phyloP scores from a whole-genome alignment of 2,113 vertebrate species.

The Bos javanicus region DNA sequence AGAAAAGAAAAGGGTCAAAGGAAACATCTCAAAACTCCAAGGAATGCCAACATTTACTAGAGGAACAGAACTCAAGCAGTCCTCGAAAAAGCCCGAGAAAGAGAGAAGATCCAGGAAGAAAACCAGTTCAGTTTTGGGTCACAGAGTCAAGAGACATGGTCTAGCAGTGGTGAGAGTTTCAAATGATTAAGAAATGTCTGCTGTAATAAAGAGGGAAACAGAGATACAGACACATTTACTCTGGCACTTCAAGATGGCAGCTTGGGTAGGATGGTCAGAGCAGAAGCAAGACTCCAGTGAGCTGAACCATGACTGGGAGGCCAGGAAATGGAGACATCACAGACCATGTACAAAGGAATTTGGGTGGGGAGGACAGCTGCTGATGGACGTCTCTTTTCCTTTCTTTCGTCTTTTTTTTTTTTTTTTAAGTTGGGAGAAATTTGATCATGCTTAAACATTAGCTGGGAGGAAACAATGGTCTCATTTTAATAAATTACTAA shows the following conservation, averaged over 20 bases:
- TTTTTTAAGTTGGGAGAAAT: background rate
- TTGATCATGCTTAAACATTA: constrained; percentile 25
- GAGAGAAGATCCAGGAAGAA: background rate
- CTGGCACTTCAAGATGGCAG: background rate
- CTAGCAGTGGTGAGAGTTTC: background rate
- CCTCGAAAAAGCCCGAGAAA: background rate
- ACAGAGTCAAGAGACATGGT: background rate
- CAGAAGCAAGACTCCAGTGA: background rate
- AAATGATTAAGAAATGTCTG: background rate
- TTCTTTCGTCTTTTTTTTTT: background rate
- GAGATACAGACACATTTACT: background rate
- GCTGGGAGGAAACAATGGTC: background rate
- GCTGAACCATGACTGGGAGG: background rate
- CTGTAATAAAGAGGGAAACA: background rate
- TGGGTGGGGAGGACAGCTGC: background rate
- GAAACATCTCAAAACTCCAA: background rate
- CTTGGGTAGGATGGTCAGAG: background rate
- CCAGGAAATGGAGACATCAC: background rate
- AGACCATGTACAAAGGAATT: background rate
- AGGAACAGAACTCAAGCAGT: background rate
- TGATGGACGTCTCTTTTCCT: background rate
- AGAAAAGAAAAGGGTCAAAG: background rate
- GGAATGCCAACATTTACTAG: background rate
- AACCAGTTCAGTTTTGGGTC: background rate
- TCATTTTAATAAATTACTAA: constrained; percentile 46